Conservation (phyloP, 2,797 vertebrate species). For the Epinephelus malabaricus region DNA sequence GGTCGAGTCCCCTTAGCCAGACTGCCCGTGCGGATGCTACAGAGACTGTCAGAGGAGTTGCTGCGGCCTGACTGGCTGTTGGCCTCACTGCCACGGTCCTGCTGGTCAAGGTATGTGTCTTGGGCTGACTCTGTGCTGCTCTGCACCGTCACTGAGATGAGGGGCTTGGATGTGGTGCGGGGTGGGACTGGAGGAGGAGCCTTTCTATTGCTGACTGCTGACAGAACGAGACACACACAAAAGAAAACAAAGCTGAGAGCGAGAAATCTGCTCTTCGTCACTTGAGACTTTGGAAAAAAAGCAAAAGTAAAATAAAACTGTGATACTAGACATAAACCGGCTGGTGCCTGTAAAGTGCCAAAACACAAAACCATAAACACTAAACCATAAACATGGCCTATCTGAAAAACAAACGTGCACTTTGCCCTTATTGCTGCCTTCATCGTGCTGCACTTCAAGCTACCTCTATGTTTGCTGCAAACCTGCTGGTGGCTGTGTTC, state of each 20-base stretch:
- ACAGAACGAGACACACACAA: neutral
- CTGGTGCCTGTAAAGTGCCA: neutral
- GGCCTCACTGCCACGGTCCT: conserved; percentile 94
- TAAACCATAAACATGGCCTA: conserved; percentile 39
- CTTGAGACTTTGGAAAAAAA: neutral
- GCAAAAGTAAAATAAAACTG: neutral
- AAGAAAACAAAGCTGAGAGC: neutral
- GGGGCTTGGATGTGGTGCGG: conserved; percentile 95
- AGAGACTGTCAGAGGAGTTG: conserved; percentile 97
- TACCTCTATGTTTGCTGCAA: conserved; percentile 45
- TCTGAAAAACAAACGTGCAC: conserved; percentile 55
- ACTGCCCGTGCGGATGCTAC: conserved; percentile 94
- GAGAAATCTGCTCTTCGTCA: conserved; percentile 8
- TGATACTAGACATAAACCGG: conserved; percentile 4
- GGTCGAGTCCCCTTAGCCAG: conserved; percentile 87
- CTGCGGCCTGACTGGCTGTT: conserved; percentile 98
- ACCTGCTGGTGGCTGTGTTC: conserved; percentile 44
- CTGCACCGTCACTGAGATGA: conserved; percentile 98
- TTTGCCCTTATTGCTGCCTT: conserved; percentile 61
- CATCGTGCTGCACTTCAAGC: conserved; percentile 23
- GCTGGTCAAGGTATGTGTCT: conserved; percentile 97
- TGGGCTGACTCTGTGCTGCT: conserved; percentile 99
- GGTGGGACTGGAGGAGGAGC: conserved; percentile 96
- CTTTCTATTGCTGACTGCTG: conserved; percentile 91
- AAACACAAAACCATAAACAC: conserved; percentile 49